A percentile compares a stretch with the other conserved stretches of the same genome.
Evolutionary conservation across 2,113 vertebrate species (phyloP).

Genomic region (Amphiprion percula): DNA sequence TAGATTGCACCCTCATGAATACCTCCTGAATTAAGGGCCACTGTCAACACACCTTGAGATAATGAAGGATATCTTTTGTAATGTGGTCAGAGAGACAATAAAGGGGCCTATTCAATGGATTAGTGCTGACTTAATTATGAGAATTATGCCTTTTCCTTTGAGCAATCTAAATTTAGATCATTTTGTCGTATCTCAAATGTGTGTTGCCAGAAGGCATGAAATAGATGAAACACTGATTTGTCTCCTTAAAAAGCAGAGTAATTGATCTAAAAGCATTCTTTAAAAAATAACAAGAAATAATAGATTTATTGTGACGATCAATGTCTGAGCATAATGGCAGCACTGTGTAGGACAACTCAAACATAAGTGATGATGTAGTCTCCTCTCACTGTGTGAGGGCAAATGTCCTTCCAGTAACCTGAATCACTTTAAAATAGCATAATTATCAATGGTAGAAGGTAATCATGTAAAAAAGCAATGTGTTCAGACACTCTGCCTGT

Average conservation of each 20-base stretch:
- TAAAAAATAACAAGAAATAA: conserved; percentile 43
- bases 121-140: conserved; percentile 76
- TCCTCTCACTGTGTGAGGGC: conserved; percentile 16
- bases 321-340: conserved; percentile 30
- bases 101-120: conserved; percentile 47
- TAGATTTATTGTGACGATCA: conserved; percentile 51
- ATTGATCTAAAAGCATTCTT: conserved; percentile 56
- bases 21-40: conserved; percentile 80
- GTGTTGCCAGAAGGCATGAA: conserved; percentile 61
- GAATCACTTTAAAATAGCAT: conserved; percentile 39
- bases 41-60: conserved; percentile 76
- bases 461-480: conserved; percentile 53
- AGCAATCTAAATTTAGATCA: conserved; percentile 77
- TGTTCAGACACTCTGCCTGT: conserved; percentile 46
- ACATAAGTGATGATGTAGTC: not conserved
- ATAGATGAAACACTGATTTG: conserved; percentile 63
- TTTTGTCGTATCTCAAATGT: conserved; percentile 64
- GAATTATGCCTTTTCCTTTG: conserved; percentile 71
- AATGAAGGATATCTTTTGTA: conserved; percentile 64
- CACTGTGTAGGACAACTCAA: not conserved
- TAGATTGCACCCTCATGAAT: conserved; percentile 80
- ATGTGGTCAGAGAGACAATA: conserved; percentile 43
- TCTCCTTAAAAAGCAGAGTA: conserved; percentile 39
- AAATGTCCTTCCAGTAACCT: conserved; percentile 29
- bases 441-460: conserved; percentile 72